Percentiles rank a stretch among this genome's conserved stretches.
phyloP scores from a whole-genome alignment of 2,888 invertebrate species.

The Cephus pulcher region DNA sequence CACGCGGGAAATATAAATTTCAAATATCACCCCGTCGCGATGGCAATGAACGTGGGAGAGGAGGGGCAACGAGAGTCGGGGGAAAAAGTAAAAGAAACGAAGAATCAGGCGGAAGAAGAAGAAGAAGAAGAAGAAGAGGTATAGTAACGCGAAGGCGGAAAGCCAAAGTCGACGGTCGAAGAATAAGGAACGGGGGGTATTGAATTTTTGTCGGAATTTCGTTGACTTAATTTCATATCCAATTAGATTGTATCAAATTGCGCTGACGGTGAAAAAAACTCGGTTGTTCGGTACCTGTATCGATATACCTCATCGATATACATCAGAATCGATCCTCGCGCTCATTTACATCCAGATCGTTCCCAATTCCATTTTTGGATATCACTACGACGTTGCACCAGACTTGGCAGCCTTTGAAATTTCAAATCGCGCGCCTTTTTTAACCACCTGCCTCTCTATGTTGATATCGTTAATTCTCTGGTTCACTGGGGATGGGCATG shows the following conservation, averaged over 20 bases:
- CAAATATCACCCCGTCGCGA: slow-evolving; percentile 39
- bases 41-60: slow-evolving; percentile 27
- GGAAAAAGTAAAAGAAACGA: slow-evolving; percentile 1
- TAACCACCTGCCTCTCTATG: neutral
- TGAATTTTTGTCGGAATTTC: slow-evolving; percentile 58
- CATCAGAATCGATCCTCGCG: neutral
- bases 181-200: neutral
- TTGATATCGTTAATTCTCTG: neutral
- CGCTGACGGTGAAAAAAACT: slow-evolving; percentile 28
- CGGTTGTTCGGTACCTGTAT: neutral
- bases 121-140: neutral
- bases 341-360: neutral
- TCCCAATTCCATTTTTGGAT: neutral
- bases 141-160: neutral
- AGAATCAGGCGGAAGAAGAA: neutral
- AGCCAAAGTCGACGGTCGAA: neutral
- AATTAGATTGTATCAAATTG: slow-evolving; percentile 57
- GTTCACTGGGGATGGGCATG: neutral
- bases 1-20: slow-evolving; percentile 58
- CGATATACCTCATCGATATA: neutral
- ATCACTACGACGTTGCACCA: neutral
- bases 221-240: slow-evolving; percentile 63
- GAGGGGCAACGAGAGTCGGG: neutral
- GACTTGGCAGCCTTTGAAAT: neutral
- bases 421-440: neutral